Percentiles rank a stretch among this genome's conserved stretches.
Evolutionary conservation across 2,113 vertebrate species (phyloP).

Genomic region (Phalacrocorax carbo): DNA sequence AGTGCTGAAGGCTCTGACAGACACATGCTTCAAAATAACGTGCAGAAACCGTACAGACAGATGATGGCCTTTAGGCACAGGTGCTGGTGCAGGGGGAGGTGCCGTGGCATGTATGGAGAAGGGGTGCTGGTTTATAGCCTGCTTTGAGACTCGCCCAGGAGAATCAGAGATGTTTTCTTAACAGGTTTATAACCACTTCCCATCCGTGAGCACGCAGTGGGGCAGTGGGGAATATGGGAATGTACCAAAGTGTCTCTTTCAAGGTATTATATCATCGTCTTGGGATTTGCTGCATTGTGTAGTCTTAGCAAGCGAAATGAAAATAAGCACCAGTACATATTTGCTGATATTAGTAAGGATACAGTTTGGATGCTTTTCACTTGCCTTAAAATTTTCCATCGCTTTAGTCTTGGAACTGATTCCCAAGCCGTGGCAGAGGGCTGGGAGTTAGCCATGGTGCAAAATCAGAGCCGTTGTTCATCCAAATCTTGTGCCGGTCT

Average conservation of each 20-base stretch:
- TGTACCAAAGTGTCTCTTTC: neutral
- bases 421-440: neutral
- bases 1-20: neutral
- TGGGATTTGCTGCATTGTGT: neutral
- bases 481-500: neutral
- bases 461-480: neutral
- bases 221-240: neutral
- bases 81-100: neutral
- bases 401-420: neutral
- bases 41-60: neutral
- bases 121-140: neutral
- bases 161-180: neutral
- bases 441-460: neutral
- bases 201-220: neutral
- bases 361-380: neutral
- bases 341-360: neutral
- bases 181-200: neutral
- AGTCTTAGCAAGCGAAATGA: neutral
- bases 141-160: neutral
- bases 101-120: fast-evolving
- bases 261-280: fast-evolving
- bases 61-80: neutral
- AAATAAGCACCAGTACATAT: neutral
- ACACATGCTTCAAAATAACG: neutral
- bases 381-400: neutral